These are phyloP conservation scores for Cololabis saira DNA, from an alignment of 2,113 vertebrate species.

Conservation along the genomic window DNA sequence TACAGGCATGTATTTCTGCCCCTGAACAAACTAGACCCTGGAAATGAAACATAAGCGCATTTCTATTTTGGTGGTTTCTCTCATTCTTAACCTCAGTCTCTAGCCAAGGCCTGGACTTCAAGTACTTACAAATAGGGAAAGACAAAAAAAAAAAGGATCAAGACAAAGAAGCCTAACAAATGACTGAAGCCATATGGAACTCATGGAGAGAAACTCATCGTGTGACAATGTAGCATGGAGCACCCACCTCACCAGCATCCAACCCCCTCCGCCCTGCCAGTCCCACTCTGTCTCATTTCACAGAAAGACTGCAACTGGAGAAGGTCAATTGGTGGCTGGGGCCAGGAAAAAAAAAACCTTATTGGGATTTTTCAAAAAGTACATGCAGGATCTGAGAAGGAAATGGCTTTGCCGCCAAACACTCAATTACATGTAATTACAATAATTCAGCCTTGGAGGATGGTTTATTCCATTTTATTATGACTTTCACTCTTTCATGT, in stretches of 20 bases:
- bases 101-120: conserved; percentile 56
- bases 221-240: conserved; percentile 64
- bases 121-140: conserved; percentile 67
- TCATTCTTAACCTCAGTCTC: conserved; percentile 59
- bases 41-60: conserved; percentile 66
- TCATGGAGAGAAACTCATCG: conserved; percentile 64
- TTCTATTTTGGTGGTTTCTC: conserved; percentile 61
- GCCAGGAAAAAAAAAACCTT: conserved; percentile 77
- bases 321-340: conserved; percentile 72
- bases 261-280: neutral
- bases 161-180: conserved; percentile 52
- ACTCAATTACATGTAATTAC: conserved; percentile 81
- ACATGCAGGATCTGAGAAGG: conserved; percentile 72
- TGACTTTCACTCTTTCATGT: conserved; percentile 76
- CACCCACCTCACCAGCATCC: conserved; percentile 10
- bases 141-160: conserved; percentile 29
- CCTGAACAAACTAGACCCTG: conserved; percentile 59
- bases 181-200: conserved; percentile 74
- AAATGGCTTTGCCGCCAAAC: conserved; percentile 80
- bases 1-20: conserved; percentile 34
- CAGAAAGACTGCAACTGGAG: conserved; percentile 74
- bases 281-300: conserved; percentile 71
- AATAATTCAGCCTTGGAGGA: conserved; percentile 79
- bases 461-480: conserved; percentile 81
- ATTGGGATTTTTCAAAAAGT: conserved; percentile 71